Percentiles rank a stretch among this genome's conserved stretches.
Conservation (phyloP, 2,888 invertebrate species). For the Drosophila birchii region DNA sequence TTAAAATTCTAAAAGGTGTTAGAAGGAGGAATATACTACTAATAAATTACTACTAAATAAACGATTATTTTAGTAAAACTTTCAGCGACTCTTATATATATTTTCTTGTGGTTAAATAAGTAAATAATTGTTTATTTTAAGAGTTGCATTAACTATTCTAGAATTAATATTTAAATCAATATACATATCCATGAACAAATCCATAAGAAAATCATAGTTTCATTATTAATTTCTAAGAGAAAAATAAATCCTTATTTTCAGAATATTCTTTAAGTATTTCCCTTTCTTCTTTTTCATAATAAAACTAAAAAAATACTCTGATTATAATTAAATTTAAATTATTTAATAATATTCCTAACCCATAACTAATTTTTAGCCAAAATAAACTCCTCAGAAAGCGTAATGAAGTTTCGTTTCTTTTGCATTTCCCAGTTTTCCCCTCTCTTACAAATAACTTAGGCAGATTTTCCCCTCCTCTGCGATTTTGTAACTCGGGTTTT, state of each 20-base stretch:
- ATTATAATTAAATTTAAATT: background rate
- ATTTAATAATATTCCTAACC: background rate
- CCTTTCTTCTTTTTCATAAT: background rate
- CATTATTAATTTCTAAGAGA: too few species aligned
- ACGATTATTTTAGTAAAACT: too few species aligned
- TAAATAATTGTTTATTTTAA: too few species aligned
- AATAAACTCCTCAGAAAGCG: conserved; percentile 15
- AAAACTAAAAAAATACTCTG: background rate
- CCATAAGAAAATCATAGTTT: too few species aligned
- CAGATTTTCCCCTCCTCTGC: conserved; percentile 27
- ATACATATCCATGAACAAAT: too few species aligned
- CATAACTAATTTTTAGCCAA: background rate
- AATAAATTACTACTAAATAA: too few species aligned
- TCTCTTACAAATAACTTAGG: conserved; percentile 47
- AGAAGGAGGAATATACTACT: too few species aligned
- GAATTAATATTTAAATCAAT: too few species aligned
- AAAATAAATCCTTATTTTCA: background rate
- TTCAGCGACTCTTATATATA: too few species aligned
- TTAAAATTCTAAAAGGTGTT: background rate
- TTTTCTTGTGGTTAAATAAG: too few species aligned
- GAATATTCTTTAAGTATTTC: background rate
- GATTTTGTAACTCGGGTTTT: conserved; percentile 67
- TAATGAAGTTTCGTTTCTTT: conserved; percentile 26
- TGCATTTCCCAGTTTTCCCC: background rate
- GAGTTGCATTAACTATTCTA: too few species aligned